A percentile compares a stretch with the other conserved stretches of the same genome.
These are phyloP conservation scores for Ascaphus truei DNA, from an alignment of 2,113 vertebrate species.

Conservation along the genomic window DNA sequence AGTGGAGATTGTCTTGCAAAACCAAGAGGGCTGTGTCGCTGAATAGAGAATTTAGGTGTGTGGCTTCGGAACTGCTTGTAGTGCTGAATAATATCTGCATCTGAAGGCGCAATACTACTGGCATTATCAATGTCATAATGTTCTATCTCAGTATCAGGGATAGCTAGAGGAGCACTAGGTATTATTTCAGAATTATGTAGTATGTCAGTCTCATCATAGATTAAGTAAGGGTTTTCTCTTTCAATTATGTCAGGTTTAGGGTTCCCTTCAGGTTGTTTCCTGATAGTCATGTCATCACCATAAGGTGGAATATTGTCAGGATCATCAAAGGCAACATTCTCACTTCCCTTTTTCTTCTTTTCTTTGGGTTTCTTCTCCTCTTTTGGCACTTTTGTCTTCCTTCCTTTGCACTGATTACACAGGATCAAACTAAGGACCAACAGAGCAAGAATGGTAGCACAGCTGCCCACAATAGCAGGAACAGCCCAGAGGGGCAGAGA, in stretches of 20 bases:
- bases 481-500: constrained; percentile 92
- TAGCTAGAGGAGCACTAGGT: constrained; percentile 82
- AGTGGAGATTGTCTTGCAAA: constrained; percentile 91
- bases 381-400: constrained; percentile 70
- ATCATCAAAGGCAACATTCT: constrained; percentile 92
- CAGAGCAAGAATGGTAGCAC: constrained; percentile 81
- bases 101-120: constrained; percentile 94
- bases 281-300: constrained; percentile 87
- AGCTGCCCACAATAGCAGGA: constrained; percentile 91
- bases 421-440: constrained; percentile 89
- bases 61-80: constrained; percentile 97
- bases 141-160: constrained; percentile 83
- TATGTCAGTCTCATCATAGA: constrained; percentile 91
- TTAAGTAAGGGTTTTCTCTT: constrained; percentile 92
- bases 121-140: constrained; percentile 97
- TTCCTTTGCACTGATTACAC: constrained; percentile 86
- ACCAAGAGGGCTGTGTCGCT: constrained; percentile 91
- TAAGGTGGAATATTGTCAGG: constrained; percentile 92
- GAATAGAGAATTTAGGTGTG: constrained; percentile 93
- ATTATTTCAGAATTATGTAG: constrained; percentile 73
- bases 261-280: constrained; percentile 94
- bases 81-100: constrained; percentile 94
- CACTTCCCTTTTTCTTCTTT: constrained; percentile 96
- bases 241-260: constrained; percentile 96
- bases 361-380: constrained; percentile 88